These are phyloP conservation scores for Lycocerus yunnanus DNA, from an alignment of 2,888 invertebrate genomes.

Conservation along the genomic window DNA sequence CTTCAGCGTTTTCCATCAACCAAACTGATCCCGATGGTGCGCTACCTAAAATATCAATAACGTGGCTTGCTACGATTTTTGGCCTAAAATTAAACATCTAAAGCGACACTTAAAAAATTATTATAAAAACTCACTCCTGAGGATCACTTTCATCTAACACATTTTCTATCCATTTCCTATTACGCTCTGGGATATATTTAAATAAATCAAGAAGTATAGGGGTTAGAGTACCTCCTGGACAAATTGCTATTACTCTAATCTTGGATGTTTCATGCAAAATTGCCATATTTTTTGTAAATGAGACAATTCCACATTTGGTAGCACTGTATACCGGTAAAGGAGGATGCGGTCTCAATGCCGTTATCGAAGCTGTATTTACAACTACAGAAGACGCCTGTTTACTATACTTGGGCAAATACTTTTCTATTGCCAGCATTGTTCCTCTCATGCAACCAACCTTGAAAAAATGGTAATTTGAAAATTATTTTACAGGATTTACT, in stretches of 20 bases:
- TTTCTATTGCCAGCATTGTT: neutral
- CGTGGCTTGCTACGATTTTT: too few relatives aligned
- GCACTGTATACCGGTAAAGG: neutral
- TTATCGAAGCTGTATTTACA: neutral
- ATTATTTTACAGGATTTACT: neutral
- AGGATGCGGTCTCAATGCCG: neutral
- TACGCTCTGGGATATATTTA: too few relatives aligned
- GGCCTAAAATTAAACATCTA: too few relatives aligned
- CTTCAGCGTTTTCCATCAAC: too few relatives aligned
- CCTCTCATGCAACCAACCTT: neutral
- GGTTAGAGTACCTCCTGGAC: neutral
- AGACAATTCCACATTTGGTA: neutral
- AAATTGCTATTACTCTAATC: neutral
- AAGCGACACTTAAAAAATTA: too few relatives aligned
- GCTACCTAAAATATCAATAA: too few relatives aligned
- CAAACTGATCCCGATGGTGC: too few relatives aligned
- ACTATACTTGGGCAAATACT: neutral
- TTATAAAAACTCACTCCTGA: too few relatives aligned
- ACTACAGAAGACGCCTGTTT: neutral
- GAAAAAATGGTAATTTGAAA: neutral
- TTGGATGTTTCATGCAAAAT: neutral
- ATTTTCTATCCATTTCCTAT: too few relatives aligned
- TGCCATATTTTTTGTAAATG: neutral
- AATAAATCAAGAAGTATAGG: too few relatives aligned
- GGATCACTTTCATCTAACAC: too few relatives aligned